Percentiles rank a stretch among this genome's conserved stretches.
These are phyloP conservation scores for Malaclemys terrapin DNA, from an alignment of 2,113 vertebrate genomes.

Conservation along the genomic window DNA sequence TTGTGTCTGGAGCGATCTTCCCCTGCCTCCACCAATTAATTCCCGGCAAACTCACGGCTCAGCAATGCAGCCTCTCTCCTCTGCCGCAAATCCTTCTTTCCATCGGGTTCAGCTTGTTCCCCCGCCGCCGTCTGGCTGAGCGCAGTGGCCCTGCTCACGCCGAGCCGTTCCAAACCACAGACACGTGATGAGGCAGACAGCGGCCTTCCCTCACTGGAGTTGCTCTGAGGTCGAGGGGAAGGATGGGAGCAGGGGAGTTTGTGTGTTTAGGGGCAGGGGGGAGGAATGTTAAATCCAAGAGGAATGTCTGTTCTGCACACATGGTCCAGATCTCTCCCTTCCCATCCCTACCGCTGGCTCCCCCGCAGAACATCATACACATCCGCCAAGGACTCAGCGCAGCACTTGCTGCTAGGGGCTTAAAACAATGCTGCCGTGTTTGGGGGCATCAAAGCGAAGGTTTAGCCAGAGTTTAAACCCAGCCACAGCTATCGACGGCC, in stretches of 20 bases:
- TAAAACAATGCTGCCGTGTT: neutral
- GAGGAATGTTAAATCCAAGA: neutral
- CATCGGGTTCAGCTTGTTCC: neutral
- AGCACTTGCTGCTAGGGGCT: neutral
- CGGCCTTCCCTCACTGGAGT: neutral
- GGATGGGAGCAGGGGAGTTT: neutral
- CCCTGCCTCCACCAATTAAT: neutral
- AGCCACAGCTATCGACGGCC: neutral
- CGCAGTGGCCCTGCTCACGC: neutral
- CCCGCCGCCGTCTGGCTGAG: slow-evolving; percentile 17
- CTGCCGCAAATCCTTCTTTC: neutral
- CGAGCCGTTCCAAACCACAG: slow-evolving; percentile 61
- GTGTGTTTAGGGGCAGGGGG: neutral
- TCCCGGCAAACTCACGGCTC: neutral
- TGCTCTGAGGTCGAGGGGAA: slow-evolving; percentile 6
- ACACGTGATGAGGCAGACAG: slow-evolving; percentile 22
- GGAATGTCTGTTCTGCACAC: neutral
- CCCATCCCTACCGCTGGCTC: neutral
- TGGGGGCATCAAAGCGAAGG: neutral
- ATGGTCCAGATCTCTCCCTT: neutral
- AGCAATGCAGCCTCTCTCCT: neutral
- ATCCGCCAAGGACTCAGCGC: neutral
- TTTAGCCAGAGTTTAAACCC: neutral
- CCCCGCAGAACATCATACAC: neutral
- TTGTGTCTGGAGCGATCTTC: neutral